phyloP scores from a whole-genome alignment of 2,888 invertebrate genomes.

The Spicauda simplicius region DNA sequence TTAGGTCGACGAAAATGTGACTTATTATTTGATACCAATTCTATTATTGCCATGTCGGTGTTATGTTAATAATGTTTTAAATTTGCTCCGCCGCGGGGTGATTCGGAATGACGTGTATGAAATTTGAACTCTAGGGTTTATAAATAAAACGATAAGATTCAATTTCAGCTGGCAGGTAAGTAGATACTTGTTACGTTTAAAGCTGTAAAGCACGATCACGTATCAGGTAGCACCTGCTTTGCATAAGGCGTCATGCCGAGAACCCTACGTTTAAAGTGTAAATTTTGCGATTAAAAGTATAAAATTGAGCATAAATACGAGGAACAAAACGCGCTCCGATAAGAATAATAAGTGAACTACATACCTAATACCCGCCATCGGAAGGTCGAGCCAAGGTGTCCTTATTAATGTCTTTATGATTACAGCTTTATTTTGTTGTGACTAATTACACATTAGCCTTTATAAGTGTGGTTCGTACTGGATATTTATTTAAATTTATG shows the following conservation, averaged over 20 bases:
- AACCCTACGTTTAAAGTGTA: conserved; percentile 77
- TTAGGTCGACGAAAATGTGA: conserved; percentile 57
- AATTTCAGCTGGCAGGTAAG: conserved; percentile 48
- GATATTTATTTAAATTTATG: too few species aligned
- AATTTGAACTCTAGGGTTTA: conserved; percentile 14
- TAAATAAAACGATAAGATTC: conserved; percentile 42
- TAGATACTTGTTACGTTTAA: conserved; percentile 57
- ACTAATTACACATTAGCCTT: conserved; percentile 4
- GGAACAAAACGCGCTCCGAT: conserved; percentile 65
- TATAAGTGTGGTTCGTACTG: background rate
- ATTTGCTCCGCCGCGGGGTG: conserved; percentile 37
- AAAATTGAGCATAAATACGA: conserved; percentile 72
- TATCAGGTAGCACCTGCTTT: conserved; percentile 84
- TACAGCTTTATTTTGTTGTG: conserved; percentile 27
- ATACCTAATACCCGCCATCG: conserved; percentile 51
- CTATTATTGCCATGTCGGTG: conserved; percentile 39
- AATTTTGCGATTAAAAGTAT: conserved; percentile 80
- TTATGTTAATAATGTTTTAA: conserved; percentile 40
- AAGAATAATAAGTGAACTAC: conserved; percentile 65
- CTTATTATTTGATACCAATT: conserved; percentile 48
- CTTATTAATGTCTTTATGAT: conserved; percentile 50
- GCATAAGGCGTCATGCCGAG: conserved; percentile 82
- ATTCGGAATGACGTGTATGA: conserved; percentile 12
- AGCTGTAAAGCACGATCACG: conserved; percentile 58
- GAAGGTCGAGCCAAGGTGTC: conserved; percentile 68